These are phyloP conservation scores for Brachyptera putata DNA, from an alignment of 2,888 invertebrate species.

Conservation along the genomic window DNA sequence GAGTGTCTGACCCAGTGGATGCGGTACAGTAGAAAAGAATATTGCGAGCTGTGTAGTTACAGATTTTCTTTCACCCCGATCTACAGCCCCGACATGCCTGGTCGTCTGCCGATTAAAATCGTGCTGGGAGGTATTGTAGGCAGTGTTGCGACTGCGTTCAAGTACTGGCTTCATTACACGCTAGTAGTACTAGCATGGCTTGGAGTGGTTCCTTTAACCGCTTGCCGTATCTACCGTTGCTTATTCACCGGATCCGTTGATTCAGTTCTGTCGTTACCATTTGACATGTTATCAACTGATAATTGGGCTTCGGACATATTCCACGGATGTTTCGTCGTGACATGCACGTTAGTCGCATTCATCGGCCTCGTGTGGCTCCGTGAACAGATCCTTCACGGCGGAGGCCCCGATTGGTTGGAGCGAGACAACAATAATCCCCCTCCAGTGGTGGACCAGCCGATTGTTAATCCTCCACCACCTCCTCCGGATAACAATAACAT, in stretches of 20 bases:
- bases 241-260: conserved; percentile 89
- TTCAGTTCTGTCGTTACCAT: conserved; percentile 73
- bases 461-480: conserved; percentile 17
- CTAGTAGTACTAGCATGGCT: conserved; percentile 97
- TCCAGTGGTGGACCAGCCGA: conserved; percentile 35
- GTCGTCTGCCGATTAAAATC: conserved; percentile 87
- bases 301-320: conserved; percentile 91
- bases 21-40: conserved; percentile 96
- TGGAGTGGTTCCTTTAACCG: conserved; percentile 91
- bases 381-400: conserved; percentile 96
- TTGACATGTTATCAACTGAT: conserved; percentile 90
- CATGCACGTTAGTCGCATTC: conserved; percentile 92
- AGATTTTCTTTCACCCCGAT: conserved; percentile 98
- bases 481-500: conserved; percentile 44
- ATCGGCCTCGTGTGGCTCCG: conserved; percentile 96
- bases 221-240: conserved; percentile 91
- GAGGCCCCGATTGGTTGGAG: conserved; percentile 95
- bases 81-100: conserved; percentile 99
- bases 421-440: conserved; percentile 55
- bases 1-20: conserved; percentile 99
- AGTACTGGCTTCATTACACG: conserved; percentile 97
- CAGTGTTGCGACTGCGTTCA: conserved; percentile 86
- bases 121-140: conserved; percentile 85
- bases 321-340: conserved; percentile 94
- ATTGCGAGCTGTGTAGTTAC: conserved; percentile 96